Conservation (phyloP, 2,888 invertebrate genomes). For the Panorpa germanica region DNA sequence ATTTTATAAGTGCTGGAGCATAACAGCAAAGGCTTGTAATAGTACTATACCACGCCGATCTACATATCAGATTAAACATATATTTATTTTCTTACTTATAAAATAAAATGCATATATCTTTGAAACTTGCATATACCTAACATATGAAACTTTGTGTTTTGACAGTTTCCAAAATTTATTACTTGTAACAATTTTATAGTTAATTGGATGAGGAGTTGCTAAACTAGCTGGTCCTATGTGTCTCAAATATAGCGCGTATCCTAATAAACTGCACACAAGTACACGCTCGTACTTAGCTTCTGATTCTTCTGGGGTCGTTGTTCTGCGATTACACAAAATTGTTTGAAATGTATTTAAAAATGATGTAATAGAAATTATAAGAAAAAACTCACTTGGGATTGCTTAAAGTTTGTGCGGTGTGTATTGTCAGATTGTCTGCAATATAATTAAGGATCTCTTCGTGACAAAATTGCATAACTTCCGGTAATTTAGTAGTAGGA, state of each 20-base stretch:
- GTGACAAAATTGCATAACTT: constrained; percentile 68
- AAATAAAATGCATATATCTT: too few species aligned
- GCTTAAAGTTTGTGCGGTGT: constrained; percentile 32
- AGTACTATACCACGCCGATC: constrained; percentile 54
- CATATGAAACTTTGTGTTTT: constrained; percentile 29
- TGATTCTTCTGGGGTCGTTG: constrained; percentile 39
- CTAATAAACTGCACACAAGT: constrained; percentile 42
- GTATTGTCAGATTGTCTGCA: constrained; percentile 45
- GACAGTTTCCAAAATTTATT: constrained; percentile 55
- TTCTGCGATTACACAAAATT: constrained; percentile 19
- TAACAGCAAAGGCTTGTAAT: too few species aligned
- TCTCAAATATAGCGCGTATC: constrained; percentile 39
- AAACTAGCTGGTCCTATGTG: constrained; percentile 30
- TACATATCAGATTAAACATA: constrained; percentile 13
- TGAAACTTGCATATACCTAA: constrained; percentile 19
- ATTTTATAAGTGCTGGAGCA: too few species aligned
- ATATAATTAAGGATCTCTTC: constrained; percentile 57
- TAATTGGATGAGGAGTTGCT: constrained; percentile 28
- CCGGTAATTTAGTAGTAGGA: constrained; percentile 53
- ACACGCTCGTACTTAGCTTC: constrained; percentile 49
- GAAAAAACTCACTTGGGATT: constrained; percentile 25
- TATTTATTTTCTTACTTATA: too few species aligned
- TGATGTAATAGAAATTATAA: constrained; percentile 6
- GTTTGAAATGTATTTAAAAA: constrained; percentile 3
- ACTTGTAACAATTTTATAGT: constrained; percentile 33